Conservation (phyloP, 2,113 vertebrate species). For the Psophia crepitans region DNA sequence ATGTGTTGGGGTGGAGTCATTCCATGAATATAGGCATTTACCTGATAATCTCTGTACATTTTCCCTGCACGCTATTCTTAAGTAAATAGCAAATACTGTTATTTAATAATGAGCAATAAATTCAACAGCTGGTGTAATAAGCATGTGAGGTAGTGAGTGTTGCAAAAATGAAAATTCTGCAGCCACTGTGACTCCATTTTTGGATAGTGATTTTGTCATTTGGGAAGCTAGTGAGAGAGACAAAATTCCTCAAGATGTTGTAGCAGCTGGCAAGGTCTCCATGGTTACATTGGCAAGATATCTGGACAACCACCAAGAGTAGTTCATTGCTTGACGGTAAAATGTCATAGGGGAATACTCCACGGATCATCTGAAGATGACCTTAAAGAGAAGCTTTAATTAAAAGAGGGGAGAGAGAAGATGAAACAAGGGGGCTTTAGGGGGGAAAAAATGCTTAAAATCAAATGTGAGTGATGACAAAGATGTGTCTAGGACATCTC, state of each 20-base stretch:
- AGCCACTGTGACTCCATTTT: background rate
- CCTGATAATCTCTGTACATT: background rate
- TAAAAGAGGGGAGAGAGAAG: background rate
- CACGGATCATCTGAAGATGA: background rate
- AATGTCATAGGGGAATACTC: background rate
- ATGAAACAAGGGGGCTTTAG: background rate
- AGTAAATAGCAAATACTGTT: background rate
- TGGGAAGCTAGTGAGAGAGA: background rate
- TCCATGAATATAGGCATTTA: background rate
- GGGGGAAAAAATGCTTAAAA: background rate
- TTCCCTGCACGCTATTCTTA: background rate
- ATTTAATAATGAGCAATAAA: background rate
- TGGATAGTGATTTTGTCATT: background rate
- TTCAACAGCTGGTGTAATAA: background rate
- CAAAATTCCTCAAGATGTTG: background rate
- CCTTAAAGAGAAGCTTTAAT: background rate
- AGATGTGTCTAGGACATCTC: background rate
- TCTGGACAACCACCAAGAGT: background rate
- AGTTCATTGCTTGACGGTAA: background rate
- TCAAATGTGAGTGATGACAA: background rate
- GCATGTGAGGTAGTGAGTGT: background rate
- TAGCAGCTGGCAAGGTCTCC: constrained; percentile 15
- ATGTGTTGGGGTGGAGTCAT: background rate
- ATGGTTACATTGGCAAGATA: background rate
- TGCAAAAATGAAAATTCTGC: background rate